Conservation (phyloP, 2,113 vertebrate genomes). For the Proterorhinus semilunaris region DNA sequence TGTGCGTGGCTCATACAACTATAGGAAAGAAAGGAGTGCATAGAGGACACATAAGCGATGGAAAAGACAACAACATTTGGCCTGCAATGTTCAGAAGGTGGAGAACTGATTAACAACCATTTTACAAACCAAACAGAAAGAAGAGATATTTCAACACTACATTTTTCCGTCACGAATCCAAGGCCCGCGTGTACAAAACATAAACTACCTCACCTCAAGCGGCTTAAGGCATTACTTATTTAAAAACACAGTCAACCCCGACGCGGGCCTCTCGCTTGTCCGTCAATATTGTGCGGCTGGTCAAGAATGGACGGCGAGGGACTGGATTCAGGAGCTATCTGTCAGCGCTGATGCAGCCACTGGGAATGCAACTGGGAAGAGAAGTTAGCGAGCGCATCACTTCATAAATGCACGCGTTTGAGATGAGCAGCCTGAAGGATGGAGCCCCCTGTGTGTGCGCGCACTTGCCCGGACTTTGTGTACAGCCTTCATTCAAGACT, state of each 20-base stretch:
- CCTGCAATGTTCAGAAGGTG: too few relatives aligned
- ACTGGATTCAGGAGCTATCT: slow-evolving; percentile 21
- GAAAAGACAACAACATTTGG: too few relatives aligned
- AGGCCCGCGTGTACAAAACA: not conserved
- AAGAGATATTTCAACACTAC: not conserved
- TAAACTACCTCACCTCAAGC: not conserved
- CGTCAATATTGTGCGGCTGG: slow-evolving; percentile 13
- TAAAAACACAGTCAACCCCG: slow-evolving; percentile 24
- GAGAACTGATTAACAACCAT: too few relatives aligned
- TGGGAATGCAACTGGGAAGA: slow-evolving; percentile 13
- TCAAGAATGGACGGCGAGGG: slow-evolving; percentile 30
- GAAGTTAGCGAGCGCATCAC: slow-evolving; percentile 11
- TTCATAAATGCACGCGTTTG: slow-evolving; percentile 18
- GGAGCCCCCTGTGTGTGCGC: not conserved
- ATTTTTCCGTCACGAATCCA: not conserved
- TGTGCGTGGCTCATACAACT: too few relatives aligned
- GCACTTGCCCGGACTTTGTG: not conserved
- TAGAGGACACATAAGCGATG: too few relatives aligned
- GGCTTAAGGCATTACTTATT: slow-evolving; percentile 9
- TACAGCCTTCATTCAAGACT: not conserved
- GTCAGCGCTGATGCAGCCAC: slow-evolving; percentile 18
- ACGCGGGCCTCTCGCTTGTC: slow-evolving; percentile 9
- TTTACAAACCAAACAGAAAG: too few relatives aligned
- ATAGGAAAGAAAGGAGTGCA: too few relatives aligned
- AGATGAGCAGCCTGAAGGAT: not conserved